Evolutionary conservation across 2,113 vertebrate species (phyloP), one percentile per base, ranked within the genome.

Genomic region (Myiopsitta monachus): DNA sequence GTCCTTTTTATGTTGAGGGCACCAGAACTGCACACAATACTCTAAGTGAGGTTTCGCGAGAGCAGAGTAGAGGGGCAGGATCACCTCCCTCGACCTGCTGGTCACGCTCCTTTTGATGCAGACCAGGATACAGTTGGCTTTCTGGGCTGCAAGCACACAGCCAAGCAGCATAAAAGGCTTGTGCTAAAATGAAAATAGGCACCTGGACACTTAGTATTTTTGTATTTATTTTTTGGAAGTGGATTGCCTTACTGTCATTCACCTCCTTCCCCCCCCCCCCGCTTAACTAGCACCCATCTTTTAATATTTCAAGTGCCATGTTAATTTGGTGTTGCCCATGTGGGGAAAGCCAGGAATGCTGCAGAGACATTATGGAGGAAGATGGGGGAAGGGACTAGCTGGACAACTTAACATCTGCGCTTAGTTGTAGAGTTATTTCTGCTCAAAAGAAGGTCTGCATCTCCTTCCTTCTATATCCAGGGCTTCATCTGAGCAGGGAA

Each of bases 281-380:
- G 5, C 7, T 39, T 23, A 78, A 63, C 63, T 64, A 59, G n/a
- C 43, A 46, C 31, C 26, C 7, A 0, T 80, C 30, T 86, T 68
- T 80, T 19, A 74, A 15, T 70, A 24, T 83, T 68, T 80, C 22
- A 74, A 15, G 22, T 85, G 47, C 36, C 13, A 2, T 3, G 5
- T 77, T 70, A 39, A 85, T 33, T 36, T 51, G 15, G 3, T 4
- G 1, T 36, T 66, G 36, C 44, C 19, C 19, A 18, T n/a, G 2
- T 4, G 16, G 31, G 28, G 55, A 61, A 41, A 46, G 46, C 3
- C 2, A 1, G 11, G 64, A 30, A 30, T 1, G 0, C 7, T 51
- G 18, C 51, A 31, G 52, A 52, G 11, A 8, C 1, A 0, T 7
- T 54, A 18, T 61, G 38, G 57, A 52, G 10, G 12, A 16, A 7